Percentiles rank a stretch among this genome's conserved stretches.
Evolutionary conservation across 2,113 vertebrate species (phyloP).

Genomic region (Mesitornis unicolor): DNA sequence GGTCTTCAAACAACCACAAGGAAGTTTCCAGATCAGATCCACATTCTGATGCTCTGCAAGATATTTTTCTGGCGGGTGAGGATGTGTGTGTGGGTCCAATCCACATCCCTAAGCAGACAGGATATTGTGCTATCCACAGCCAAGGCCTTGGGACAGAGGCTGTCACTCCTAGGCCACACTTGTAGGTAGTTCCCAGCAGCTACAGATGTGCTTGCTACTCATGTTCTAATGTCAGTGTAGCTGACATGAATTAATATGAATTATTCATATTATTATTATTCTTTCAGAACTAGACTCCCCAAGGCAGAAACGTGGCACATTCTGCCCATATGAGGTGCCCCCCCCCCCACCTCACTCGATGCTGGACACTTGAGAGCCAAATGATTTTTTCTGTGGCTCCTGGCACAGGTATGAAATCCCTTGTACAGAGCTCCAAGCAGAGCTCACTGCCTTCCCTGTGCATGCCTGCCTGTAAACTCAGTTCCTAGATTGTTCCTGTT

Average conservation of each 20-base stretch:
- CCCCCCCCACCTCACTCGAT: neutral
- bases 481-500: neutral
- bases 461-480: neutral
- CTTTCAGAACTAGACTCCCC: neutral
- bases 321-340: neutral
- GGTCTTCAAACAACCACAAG: neutral
- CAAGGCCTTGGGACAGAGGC: neutral
- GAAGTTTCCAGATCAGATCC: neutral
- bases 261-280: neutral
- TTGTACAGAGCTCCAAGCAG: fast-evolving
- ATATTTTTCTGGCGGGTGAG: neutral
- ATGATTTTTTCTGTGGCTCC: neutral
- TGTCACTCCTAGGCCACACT: neutral
- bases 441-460: fast-evolving
- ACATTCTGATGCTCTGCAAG: neutral
- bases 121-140: neutral
- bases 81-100: too few species aligned
- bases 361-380: neutral
- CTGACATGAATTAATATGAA: neutral
- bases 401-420: neutral
- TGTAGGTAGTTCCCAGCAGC: neutral
- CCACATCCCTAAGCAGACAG: neutral
- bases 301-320: neutral
- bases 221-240: neutral
- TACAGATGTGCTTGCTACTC: neutral